Evolutionary conservation across 2,888 invertebrate genomes (phyloP), one percentile per base, ranked within the genome.

Genomic region (Caenorhabditis sp.): DNA sequence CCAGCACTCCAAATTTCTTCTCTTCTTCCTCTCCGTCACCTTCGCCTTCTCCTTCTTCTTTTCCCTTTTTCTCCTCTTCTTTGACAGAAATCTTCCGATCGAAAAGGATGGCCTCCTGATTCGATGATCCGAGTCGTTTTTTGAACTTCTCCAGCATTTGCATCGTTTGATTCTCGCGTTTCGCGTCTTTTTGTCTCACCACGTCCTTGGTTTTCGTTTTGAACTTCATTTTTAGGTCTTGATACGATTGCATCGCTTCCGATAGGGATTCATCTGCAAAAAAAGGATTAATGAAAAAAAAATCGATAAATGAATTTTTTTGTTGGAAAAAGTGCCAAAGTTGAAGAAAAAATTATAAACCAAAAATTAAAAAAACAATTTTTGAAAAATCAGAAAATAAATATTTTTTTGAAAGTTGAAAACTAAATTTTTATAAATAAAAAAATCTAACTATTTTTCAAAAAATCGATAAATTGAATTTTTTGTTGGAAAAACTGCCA

Each of bases 121-220:
- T 77, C 37, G 88, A 79, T 26, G 79, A 74, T 18, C 76, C 61
- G 32, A 88, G 65, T 61, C 82, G 88, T 1, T 93, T 94, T 92
- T 95, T 95, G 92, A 98, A 98, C 91, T 96, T 96, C 0, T 95
- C 94, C 65, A 98, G 93, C 47, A 97, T 92, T 67, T 95, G 93
- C 68, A 97, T 92, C 0, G 97, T 97, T 91, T 95, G 90, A 9
- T 77, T 72, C 64, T 91, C 89, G 35, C 91, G 80, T 56, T 83
- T 72, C 11, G 88, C 84, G 70, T 91, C 90, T 53, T 85, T 85
- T 51, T 85, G 80, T 56, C 86, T 88, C 24, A 89, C 88, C 32
- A 91, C 76, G 28, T 86, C 83, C 53, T 81, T 85, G 0, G 86
- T 82, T 58, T 87, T 90, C 77, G 88, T 85, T 40, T 89, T 90